Evolutionary conservation across 2,113 vertebrate genomes (phyloP), one percentile per base, ranked within the genome.

Genomic region (Symphodus melops): DNA sequence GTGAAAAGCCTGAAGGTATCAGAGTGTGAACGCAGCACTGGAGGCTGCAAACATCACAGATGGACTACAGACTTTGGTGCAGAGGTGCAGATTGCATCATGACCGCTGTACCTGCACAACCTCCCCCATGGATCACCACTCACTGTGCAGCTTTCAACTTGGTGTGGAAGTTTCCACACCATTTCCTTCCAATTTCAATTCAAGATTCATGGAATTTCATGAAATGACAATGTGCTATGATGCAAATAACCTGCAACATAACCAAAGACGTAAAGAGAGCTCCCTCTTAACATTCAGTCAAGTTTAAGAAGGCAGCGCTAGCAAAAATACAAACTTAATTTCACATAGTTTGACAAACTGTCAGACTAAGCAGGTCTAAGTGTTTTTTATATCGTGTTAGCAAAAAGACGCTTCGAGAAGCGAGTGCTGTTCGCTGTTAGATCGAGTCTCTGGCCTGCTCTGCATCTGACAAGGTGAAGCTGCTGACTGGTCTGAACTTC

Each of bases 401-500:
- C 46, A 48, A 8, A 44, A 5, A 61, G 8, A 59, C 17, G 5
- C 42, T 61, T 5, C 11, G 4, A 46, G 21, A 49, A 33, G 61
- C 11, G 17, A 19, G 1, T 17, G 41, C 68, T 41, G 9, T 59
- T 41, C 52, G 56, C 49, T 1, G 7, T 51, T 53, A 64, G 57
- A 46, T 66, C 0, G 14, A 5, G 28, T 67, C 13, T 0, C 54
- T 17, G 37, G 14, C 36, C 44, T n/a, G 42, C 55, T 74, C 59
- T 55, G 63, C 46, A 17, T 46, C 52, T 1, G 17, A 36, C 76
- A 61, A 72, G 79, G 72, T 74, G 64, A 81, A 79, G 74, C 80
- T 55, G 55, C 63, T 57, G 68, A 68, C 39, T 63, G 68, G 28
- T 58, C 53, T 11, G 51, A 61, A 55, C 8, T 23, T 21, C n/a